Evolutionary conservation across 2,113 vertebrate genomes (phyloP).

Genomic region (Crypturellus undulatus): DNA sequence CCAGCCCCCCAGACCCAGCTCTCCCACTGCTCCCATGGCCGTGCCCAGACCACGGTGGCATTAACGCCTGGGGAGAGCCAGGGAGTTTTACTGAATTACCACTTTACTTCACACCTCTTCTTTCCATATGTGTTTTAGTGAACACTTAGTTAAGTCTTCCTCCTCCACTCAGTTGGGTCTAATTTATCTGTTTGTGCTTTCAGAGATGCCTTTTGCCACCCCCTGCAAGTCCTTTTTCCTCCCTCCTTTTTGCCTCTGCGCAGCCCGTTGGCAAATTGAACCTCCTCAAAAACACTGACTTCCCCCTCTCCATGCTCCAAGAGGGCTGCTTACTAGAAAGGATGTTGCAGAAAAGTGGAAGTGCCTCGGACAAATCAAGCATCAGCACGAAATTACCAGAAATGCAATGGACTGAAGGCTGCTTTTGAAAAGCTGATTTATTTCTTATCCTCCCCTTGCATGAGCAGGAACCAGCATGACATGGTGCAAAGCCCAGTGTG

Average conservation of each 20-base stretch:
- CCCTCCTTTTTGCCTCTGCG: neutral
- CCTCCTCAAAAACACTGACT: neutral
- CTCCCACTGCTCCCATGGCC: neutral
- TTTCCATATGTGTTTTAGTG: neutral
- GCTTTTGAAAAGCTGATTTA: neutral
- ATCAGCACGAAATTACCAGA: neutral
- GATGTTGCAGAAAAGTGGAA: neutral
- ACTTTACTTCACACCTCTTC: neutral
- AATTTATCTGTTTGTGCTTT: neutral
- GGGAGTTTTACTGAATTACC: no score
- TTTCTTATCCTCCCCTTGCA: neutral
- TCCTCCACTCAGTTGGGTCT: fast-evolving
- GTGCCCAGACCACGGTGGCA: fast-evolving
- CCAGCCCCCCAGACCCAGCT: neutral
- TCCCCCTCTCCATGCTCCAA: neutral
- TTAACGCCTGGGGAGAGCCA: neutral
- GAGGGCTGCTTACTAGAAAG: neutral
- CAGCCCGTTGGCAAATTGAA: neutral
- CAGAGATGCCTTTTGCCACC: neutral
- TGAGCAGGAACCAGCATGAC: neutral
- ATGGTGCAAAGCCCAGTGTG: neutral
- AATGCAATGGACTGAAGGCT: neutral
- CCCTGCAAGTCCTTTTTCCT: neutral
- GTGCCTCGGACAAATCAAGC: neutral
- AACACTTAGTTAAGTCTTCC: neutral